Evolutionary conservation across 2,113 vertebrate genomes (phyloP).

Genomic region (Taxidea taxus): DNA sequence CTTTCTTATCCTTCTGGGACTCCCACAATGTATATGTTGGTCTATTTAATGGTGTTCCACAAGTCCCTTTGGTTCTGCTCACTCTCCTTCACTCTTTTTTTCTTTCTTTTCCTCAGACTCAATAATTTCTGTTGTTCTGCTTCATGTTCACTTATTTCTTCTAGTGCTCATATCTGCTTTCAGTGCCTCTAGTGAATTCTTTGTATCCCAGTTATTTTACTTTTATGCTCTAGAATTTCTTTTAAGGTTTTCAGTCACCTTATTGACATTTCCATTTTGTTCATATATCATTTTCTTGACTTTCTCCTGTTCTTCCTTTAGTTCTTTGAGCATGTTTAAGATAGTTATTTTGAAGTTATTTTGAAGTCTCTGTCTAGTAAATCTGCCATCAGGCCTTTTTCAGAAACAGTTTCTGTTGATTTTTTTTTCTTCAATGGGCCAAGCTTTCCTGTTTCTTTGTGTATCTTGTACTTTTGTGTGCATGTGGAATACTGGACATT

Average conservation of each 20-base stretch:
- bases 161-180: neutral
- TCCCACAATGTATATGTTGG: neutral
- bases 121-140: neutral
- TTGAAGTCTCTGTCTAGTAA: neutral
- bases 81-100: neutral
- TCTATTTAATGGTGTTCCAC: neutral
- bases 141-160: neutral
- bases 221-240: neutral
- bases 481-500: neutral
- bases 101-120: neutral
- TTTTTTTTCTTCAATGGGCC: neutral
- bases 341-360: neutral
- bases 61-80: neutral
- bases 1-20: neutral
- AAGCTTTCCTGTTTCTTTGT: neutral
- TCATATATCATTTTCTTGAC: neutral
- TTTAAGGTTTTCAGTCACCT: neutral
- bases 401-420: neutral
- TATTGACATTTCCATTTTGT: neutral
- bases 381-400: neutral
- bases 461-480: neutral
- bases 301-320: neutral
- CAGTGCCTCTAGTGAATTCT: neutral
- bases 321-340: neutral
- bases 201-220: neutral